Conservation (phyloP, 1,140 invertebrate species). For the Dolichoris vasculosae region DNA sequence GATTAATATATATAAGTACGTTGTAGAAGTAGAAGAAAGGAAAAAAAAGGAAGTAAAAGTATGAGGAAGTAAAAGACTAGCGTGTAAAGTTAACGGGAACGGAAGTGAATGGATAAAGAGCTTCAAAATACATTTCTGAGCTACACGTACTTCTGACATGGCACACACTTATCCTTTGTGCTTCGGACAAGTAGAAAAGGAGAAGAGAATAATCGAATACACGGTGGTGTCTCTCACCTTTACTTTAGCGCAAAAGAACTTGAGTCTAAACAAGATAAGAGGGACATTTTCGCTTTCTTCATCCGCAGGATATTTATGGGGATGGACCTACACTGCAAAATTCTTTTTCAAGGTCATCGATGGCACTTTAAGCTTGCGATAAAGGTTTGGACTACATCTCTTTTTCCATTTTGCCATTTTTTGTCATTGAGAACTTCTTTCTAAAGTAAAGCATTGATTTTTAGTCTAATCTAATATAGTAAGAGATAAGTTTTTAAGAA, state of each 20-base stretch:
- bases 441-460: no score
- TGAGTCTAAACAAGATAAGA: constrained; percentile 24
- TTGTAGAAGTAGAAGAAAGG: background rate
- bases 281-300: constrained; percentile 12
- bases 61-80: background rate
- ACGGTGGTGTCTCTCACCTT: background rate
- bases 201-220: background rate
- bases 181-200: background rate
- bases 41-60: background rate
- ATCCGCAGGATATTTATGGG: background rate
- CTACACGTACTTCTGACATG: background rate
- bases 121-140: constrained; percentile 34
- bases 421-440: no score
- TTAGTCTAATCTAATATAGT: no score
- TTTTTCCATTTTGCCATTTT: background rate
- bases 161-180: constrained; percentile 4
- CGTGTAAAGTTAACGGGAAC: background rate
- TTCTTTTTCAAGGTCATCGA: constrained; percentile 24
- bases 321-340: background rate
- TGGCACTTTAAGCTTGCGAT: background rate
- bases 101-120: constrained; percentile 33
- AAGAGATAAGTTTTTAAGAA: no score
- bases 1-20: background rate
- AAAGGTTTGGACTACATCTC: background rate
- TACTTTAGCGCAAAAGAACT: background rate